phyloP scores from a whole-genome alignment of 2,113 vertebrate genomes.

The Psilopogon haemacephalus region DNA sequence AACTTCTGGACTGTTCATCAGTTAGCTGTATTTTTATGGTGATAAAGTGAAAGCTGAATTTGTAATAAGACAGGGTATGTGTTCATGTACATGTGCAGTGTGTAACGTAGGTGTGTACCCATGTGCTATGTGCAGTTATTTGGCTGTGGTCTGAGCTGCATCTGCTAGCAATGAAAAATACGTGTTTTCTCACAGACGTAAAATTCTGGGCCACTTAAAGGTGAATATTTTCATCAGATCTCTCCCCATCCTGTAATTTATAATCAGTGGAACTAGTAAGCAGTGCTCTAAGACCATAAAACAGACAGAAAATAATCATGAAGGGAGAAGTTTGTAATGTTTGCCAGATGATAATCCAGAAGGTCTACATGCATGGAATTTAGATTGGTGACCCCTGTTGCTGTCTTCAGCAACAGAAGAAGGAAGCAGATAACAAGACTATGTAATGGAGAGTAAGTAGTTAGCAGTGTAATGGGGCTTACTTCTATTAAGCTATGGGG shows the following conservation, averaged over 20 bases:
- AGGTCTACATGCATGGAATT: slow-evolving; percentile 13
- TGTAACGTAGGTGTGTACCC: slow-evolving; percentile 6
- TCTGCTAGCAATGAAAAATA: slow-evolving; percentile 79
- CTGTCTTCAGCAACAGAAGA: neutral
- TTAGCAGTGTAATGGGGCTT: neutral
- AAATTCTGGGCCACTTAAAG: slow-evolving; percentile 67
- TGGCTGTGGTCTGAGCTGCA: slow-evolving; percentile 51
- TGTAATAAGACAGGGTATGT: neutral
- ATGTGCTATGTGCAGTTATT: neutral
- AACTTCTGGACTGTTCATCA: slow-evolving; percentile 19
- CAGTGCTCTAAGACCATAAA: neutral
- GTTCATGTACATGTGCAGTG: neutral
- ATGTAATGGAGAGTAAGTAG: neutral
- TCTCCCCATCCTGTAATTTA: slow-evolving; percentile 60
- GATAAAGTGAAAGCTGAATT: slow-evolving; percentile 1
- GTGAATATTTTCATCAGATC: slow-evolving; percentile 52
- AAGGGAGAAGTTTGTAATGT: slow-evolving; percentile 51
- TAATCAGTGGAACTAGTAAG: slow-evolving; percentile 55
- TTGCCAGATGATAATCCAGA: slow-evolving; percentile 67
- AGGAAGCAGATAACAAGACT: slow-evolving; percentile 32
- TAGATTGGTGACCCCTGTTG: slow-evolving; percentile 26
- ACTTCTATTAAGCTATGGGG: neutral
- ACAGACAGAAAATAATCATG: slow-evolving; percentile 50
- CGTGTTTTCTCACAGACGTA: slow-evolving; percentile 67
- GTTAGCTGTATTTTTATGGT: neutral